phyloP scores from a whole-genome alignment of 2,797 vertebrate genomes.

The Scleropages formosus region DNA sequence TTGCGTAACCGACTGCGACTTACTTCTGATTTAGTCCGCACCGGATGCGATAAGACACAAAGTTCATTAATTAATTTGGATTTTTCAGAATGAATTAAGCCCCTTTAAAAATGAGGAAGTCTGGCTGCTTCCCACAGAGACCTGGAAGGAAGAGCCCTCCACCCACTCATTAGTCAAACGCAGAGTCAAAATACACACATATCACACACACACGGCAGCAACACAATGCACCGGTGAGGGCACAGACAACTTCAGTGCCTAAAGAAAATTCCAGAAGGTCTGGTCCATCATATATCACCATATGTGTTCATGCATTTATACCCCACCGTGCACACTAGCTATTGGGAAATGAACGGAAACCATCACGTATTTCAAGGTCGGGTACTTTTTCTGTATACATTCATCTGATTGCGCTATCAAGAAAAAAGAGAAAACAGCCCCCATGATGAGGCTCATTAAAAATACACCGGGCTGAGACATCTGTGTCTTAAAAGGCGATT shows the following conservation, averaged over 20 bases:
- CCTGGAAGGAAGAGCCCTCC: constrained; percentile 30
- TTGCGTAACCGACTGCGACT: constrained; percentile 31
- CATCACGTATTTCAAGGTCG: too few relatives aligned
- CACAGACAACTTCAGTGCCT: neutral
- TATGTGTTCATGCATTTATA: too few relatives aligned
- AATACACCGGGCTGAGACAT: constrained; percentile 42
- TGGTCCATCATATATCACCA: neutral
- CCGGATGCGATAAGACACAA: constrained; percentile 35
- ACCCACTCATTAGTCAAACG: constrained; percentile 30
- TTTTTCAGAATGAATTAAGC: constrained; percentile 44
- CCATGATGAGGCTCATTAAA: constrained; percentile 40
- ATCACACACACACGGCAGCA: neutral
- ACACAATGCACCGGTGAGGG: neutral
- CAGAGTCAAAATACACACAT: constrained; percentile 3
- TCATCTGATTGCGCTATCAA: neutral
- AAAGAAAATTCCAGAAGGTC: neutral
- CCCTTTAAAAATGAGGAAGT: constrained; percentile 33
- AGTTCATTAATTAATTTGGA: constrained; percentile 39
- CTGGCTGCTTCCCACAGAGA: constrained; percentile 31
- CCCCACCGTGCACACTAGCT: too few relatives aligned
- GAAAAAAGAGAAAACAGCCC: neutral
- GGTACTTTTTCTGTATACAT: neutral
- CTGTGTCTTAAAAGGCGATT: constrained; percentile 53
- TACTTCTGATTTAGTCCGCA: constrained; percentile 1
- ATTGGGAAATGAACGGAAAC: too few relatives aligned